Percentiles rank a stretch among this genome's conserved stretches.
These are phyloP conservation scores for Ornithoptera priamus DNA, from an alignment of 2,888 invertebrate species.

Conservation along the genomic window DNA sequence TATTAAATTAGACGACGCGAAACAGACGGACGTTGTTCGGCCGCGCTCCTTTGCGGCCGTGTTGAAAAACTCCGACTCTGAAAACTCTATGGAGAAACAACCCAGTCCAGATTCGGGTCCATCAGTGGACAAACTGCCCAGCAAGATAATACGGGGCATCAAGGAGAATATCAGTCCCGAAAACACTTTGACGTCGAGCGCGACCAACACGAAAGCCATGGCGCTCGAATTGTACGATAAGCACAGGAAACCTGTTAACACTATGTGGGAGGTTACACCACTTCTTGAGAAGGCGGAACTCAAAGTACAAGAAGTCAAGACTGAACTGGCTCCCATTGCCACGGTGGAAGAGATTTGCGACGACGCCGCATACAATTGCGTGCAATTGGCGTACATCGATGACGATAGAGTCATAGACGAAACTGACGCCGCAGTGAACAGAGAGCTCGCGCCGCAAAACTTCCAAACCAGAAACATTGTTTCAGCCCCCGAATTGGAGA, in stretches of 20 bases:
- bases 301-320: conserved; percentile 49
- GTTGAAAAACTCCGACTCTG: conserved; percentile 66
- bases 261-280: conserved; percentile 48
- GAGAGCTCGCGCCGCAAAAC: conserved; percentile 38
- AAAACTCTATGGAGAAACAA: conserved; percentile 67
- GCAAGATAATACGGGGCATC: conserved; percentile 78
- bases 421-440: conserved; percentile 37
- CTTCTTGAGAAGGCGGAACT: conserved; percentile 46
- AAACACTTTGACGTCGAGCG: conserved; percentile 75
- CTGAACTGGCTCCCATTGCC: conserved; percentile 66
- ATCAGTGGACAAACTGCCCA: conserved; percentile 74
- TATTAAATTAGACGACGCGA: conserved; percentile 43
- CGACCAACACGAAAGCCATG: conserved; percentile 64
- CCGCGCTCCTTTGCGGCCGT: conserved; percentile 72
- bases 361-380: conserved; percentile 49
- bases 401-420: conserved; percentile 53
- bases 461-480: conserved; percentile 26
- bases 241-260: conserved; percentile 49
- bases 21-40: conserved; percentile 49
- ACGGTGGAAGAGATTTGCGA: conserved; percentile 68
- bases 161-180: conserved; percentile 83
- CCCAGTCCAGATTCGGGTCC: conserved; percentile 64
- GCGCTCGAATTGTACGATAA: conserved; percentile 58
- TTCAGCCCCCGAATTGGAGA: conserved; percentile 41
- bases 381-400: conserved; percentile 57